Conservation (phyloP, 2,888 invertebrate genomes). For the Alsophila aescularia region DNA sequence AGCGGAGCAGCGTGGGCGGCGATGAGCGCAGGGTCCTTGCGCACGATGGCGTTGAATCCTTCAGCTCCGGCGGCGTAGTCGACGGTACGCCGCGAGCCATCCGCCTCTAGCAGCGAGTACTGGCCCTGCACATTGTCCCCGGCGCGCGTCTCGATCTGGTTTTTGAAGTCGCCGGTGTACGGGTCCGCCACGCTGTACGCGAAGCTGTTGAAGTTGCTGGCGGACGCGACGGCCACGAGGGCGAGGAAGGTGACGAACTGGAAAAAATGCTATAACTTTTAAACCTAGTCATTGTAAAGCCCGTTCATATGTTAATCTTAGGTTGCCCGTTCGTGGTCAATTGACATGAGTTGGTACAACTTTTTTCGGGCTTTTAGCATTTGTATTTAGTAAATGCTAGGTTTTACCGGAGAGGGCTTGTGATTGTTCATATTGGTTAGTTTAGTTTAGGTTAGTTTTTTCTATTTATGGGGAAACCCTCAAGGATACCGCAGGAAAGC, state of each 20-base stretch:
- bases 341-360: too few relatives aligned
- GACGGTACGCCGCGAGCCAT: conserved; percentile 79
- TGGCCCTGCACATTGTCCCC: conserved; percentile 52
- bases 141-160: conserved; percentile 64
- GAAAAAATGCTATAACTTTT: conserved; percentile 19
- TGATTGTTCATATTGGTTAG: too few relatives aligned
- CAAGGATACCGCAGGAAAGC: too few relatives aligned
- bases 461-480: too few relatives aligned
- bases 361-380: too few relatives aligned
- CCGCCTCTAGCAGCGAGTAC: conserved; percentile 74
- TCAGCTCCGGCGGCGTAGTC: conserved; percentile 80
- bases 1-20: conserved; percentile 48
- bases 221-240: conserved; percentile 54
- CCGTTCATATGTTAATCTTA: too few relatives aligned
- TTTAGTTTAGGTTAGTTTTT: too few relatives aligned
- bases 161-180: conserved; percentile 79
- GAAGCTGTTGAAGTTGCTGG: conserved; percentile 67
- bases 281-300: too few relatives aligned
- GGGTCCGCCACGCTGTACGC: conserved; percentile 80
- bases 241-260: conserved; percentile 65
- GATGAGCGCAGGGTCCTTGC: conserved; percentile 67
- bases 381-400: too few relatives aligned
- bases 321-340: too few relatives aligned
- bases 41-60: conserved; percentile 83
- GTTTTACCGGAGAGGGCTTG: too few relatives aligned